phyloP scores from a whole-genome alignment of 1,140 invertebrate genomes.

The Lamellibrachia luymesi region DNA sequence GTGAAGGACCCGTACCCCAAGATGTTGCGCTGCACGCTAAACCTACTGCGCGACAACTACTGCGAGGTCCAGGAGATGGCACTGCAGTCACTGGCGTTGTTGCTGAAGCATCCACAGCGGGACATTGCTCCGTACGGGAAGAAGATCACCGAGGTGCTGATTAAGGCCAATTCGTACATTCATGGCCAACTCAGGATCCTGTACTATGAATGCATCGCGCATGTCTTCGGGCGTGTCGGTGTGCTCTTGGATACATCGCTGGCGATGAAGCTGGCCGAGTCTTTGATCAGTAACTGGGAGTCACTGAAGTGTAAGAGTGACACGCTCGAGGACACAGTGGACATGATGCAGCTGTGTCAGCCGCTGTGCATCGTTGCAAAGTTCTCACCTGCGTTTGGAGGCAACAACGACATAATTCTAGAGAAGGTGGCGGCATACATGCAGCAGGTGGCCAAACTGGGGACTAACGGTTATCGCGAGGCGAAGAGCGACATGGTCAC shows the following conservation, averaged over 20 bases:
- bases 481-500: conserved; percentile 13
- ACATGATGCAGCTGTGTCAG: conserved; percentile 19
- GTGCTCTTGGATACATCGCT: background rate
- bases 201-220: conserved; percentile 24
- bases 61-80: conserved; percentile 21
- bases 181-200: background rate
- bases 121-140: conserved; percentile 15
- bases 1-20: conserved; percentile 16
- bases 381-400: background rate
- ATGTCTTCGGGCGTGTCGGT: conserved; percentile 10
- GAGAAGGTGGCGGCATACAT: conserved; percentile 12
- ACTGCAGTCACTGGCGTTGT: conserved; percentile 1
- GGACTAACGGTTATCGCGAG: background rate
- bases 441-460: background rate
- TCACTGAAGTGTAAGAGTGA: background rate
- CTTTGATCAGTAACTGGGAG: conserved; percentile 16
- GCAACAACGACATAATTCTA: conserved; percentile 12
- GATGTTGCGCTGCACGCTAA: background rate
- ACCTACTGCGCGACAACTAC: conserved; percentile 17
- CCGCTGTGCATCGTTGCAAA: conserved; percentile 23
- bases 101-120: background rate
- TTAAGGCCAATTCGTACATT: background rate
- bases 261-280: conserved; percentile 10
- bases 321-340: background rate
- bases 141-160: conserved; percentile 16